Percentiles rank a stretch among this genome's conserved stretches.
Evolutionary conservation across 2,797 vertebrate species (phyloP).

Genomic region (Halcyon badia): DNA sequence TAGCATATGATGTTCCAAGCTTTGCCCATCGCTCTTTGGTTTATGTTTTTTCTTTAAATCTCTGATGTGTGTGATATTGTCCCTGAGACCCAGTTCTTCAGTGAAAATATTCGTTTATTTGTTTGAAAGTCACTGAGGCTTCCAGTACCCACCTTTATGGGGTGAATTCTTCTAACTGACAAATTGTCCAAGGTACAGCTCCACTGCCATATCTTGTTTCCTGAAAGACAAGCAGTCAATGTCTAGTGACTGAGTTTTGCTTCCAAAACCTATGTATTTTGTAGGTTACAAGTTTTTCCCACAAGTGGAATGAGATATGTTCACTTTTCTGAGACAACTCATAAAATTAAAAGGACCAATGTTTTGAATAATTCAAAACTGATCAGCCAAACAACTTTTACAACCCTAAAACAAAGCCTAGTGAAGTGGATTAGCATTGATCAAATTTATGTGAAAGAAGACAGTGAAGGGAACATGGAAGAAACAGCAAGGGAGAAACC

Average conservation of each 20-base stretch:
- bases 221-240: not conserved
- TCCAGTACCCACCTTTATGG: not conserved
- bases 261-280: not conserved
- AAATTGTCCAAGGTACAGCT: not conserved
- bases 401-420: not conserved
- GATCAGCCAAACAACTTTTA: not conserved
- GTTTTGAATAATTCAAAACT: not conserved
- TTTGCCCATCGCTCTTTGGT: not conserved
- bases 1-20: not conserved
- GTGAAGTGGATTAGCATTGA: not conserved
- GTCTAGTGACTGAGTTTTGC: not conserved
- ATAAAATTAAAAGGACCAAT: not conserved
- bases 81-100: fast-evolving
- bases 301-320: not conserved
- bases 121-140: not conserved
- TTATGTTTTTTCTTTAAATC: not conserved
- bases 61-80: not conserved
- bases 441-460: not conserved
- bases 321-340: not conserved
- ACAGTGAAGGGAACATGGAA: not conserved
- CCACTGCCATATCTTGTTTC: not conserved
- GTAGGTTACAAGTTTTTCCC: not conserved
- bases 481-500: not conserved
- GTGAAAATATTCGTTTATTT: not conserved
- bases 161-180: not conserved